These are phyloP conservation scores for Sorex araneus DNA, from an alignment of 2,113 vertebrate genomes.

Conservation along the genomic window DNA sequence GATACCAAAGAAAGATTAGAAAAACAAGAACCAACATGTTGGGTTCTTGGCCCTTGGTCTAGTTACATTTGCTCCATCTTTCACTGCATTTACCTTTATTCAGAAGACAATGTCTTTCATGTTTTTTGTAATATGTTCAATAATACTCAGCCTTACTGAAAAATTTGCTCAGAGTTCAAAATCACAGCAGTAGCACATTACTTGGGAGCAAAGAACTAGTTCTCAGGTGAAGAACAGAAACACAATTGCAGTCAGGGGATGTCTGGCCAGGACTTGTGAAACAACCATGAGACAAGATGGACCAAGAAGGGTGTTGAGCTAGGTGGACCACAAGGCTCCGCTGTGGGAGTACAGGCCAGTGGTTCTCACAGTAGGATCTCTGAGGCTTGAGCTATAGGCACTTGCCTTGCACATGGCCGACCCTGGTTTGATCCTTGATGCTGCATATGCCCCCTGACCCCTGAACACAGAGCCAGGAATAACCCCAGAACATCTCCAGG, in stretches of 20 bases:
- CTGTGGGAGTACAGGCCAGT: background rate
- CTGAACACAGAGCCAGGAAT: too few species aligned
- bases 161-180: background rate
- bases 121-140: background rate
- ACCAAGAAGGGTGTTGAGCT: background rate
- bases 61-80: constrained; percentile 12
- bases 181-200: background rate
- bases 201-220: background rate
- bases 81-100: constrained; percentile 28
- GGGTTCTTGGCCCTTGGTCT: background rate
- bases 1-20: background rate
- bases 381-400: background rate
- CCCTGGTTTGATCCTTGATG: too few species aligned
- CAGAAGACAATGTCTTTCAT: background rate
- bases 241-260: too few species aligned
- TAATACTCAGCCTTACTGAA: constrained; percentile 1
- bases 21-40: background rate
- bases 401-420: too few species aligned
- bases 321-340: background rate
- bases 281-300: background rate
- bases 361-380: background rate
- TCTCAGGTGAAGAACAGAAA: background rate
- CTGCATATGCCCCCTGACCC: too few species aligned
- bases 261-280: background rate
- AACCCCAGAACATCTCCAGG: too few species aligned